phyloP scores from a whole-genome alignment of 2,888 invertebrate genomes.

The Watsonalla cultraria region DNA sequence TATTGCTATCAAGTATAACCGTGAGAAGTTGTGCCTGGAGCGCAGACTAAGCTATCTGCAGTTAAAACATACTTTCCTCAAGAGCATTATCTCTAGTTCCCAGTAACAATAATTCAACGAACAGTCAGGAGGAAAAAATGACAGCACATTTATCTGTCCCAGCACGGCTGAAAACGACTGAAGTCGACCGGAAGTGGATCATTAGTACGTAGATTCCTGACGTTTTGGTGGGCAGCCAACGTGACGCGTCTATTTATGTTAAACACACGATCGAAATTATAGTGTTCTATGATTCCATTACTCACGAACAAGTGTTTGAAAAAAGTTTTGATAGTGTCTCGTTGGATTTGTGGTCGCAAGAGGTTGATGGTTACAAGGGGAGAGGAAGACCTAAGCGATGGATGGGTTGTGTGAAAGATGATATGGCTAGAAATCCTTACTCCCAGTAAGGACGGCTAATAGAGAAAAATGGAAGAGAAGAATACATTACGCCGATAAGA shows the following conservation, averaged over 20 bases:
- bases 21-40: too few relatives aligned
- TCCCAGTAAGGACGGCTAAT: too few relatives aligned
- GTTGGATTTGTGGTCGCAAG: too few relatives aligned
- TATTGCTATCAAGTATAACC: too few relatives aligned
- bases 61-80: not conserved
- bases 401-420: too few relatives aligned
- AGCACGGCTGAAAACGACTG: constrained; percentile 18
- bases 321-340: too few relatives aligned
- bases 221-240: constrained; percentile 54
- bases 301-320: not conserved
- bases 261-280: constrained; percentile 6
- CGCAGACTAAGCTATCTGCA: too few relatives aligned
- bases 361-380: too few relatives aligned
- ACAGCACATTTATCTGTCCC: constrained; percentile 33
- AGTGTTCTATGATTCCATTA: not conserved
- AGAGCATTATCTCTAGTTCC: not conserved
- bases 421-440: too few relatives aligned
- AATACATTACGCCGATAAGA: too few relatives aligned
- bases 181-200: constrained; percentile 54
- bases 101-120: not conserved
- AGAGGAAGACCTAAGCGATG: too few relatives aligned
- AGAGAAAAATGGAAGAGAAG: too few relatives aligned
- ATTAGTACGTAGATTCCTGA: constrained; percentile 55
- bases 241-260: constrained; percentile 35
- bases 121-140: constrained; percentile 23